A percentile compares a stretch with the other conserved stretches of the same genome.
These are phyloP conservation scores for Dasyprocta punctata DNA, from an alignment of 2,113 vertebrate genomes.

Conservation along the genomic window DNA sequence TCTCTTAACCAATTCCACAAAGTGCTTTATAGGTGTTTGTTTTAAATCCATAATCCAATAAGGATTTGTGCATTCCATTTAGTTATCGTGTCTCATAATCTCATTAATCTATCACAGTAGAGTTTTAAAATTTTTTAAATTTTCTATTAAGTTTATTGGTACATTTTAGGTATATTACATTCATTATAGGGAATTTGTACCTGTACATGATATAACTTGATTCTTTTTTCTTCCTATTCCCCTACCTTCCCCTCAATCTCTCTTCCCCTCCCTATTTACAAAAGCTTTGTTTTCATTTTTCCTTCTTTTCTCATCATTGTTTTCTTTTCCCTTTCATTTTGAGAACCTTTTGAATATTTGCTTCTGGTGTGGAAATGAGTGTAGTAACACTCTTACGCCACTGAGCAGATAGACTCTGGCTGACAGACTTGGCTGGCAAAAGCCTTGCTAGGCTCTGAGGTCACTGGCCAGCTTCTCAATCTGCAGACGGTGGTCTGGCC, in stretches of 20 bases:
- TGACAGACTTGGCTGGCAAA: neutral
- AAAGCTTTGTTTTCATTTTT: neutral
- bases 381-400: neutral
- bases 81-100: neutral
- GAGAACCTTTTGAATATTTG: neutral
- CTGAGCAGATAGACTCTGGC: neutral
- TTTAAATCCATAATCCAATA: neutral
- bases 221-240: neutral
- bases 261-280: neutral
- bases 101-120: neutral
- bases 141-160: neutral
- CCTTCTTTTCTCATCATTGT: neutral
- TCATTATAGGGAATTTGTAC: neutral
- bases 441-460: neutral
- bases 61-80: neutral
- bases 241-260: neutral
- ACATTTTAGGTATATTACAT: neutral
- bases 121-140: neutral
- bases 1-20: neutral
- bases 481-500: neutral
- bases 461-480: neutral
- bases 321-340: neutral
- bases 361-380: neutral
- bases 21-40: neutral
- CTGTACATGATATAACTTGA: neutral